Conservation (phyloP, 1,140 invertebrate species). For the Anadara kagoshimensis region DNA sequence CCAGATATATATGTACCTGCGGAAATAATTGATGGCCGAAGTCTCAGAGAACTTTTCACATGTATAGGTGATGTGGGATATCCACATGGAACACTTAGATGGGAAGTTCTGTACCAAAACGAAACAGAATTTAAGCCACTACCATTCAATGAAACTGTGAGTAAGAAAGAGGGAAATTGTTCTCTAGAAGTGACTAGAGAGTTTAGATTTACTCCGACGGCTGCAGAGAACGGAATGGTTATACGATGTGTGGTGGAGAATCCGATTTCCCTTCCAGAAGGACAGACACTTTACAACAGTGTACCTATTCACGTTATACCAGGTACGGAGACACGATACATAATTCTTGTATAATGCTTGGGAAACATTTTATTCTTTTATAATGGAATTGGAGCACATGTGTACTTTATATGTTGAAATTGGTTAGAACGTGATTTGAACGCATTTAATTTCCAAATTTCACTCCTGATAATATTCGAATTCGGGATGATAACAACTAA, state of each 20-base stretch:
- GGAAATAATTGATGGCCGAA: conserved; percentile 29
- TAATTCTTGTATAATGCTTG: too few species aligned
- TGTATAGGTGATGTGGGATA: conserved; percentile 40
- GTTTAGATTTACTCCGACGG: conserved; percentile 24
- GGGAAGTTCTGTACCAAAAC: conserved; percentile 16
- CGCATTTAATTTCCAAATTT: too few species aligned
- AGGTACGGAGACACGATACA: conserved; percentile 14
- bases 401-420: too few species aligned
- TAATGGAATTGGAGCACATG: too few species aligned
- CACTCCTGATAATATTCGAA: too few species aligned
- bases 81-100: conserved; percentile 21
- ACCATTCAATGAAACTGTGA: not conserved
- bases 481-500: too few species aligned
- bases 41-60: conserved; percentile 11
- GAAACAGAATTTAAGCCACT: conserved; percentile 18
- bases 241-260: conserved; percentile 40
- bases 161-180: conserved; percentile 20
- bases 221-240: conserved; percentile 27
- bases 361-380: too few species aligned
- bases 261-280: conserved; percentile 4
- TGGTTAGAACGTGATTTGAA: too few species aligned
- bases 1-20: conserved; percentile 28
- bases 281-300: conserved; percentile 10
- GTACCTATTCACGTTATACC: conserved; percentile 35
- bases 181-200: conserved; percentile 14